Evolutionary conservation across 2,113 vertebrate genomes (phyloP).

Genomic region (Octodon degus): DNA sequence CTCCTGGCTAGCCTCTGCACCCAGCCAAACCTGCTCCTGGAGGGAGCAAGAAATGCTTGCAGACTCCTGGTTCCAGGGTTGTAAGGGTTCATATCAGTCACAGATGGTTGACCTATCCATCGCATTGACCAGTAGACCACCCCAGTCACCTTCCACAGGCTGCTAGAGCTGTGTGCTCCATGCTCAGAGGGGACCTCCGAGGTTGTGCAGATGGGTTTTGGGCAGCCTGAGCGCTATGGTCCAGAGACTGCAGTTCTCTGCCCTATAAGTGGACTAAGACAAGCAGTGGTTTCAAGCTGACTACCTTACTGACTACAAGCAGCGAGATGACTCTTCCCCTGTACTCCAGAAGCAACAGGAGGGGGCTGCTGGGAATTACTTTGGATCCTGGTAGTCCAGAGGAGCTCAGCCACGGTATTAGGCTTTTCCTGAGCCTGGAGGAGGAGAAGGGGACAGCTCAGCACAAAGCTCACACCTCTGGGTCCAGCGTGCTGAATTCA

Average conservation of each 20-base stretch:
- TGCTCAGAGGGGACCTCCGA: background rate
- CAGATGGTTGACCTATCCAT: background rate
- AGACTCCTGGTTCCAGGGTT: background rate
- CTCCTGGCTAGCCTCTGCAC: background rate
- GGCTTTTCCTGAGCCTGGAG: background rate
- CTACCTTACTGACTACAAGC: background rate
- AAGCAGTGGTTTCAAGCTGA: background rate
- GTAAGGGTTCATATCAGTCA: background rate
- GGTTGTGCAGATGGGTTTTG: background rate
- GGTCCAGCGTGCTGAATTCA: background rate
- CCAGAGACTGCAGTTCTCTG: background rate
- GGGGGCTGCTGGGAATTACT: background rate
- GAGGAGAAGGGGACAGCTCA: background rate
- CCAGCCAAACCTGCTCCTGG: background rate
- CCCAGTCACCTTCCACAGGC: background rate
- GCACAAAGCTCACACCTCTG: background rate
- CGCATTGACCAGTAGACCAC: background rate
- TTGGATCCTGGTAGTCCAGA: background rate
- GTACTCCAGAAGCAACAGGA: background rate
- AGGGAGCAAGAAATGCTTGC: background rate
- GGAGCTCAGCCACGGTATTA: background rate
- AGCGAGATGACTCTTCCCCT: background rate
- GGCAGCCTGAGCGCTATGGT: background rate
- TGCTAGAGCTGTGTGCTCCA: rapidly evolving
- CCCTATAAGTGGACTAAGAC: background rate